Base-by-base conservation (phyloP, 2,888 invertebrate species). In the Blomia tropicalis region DNA sequence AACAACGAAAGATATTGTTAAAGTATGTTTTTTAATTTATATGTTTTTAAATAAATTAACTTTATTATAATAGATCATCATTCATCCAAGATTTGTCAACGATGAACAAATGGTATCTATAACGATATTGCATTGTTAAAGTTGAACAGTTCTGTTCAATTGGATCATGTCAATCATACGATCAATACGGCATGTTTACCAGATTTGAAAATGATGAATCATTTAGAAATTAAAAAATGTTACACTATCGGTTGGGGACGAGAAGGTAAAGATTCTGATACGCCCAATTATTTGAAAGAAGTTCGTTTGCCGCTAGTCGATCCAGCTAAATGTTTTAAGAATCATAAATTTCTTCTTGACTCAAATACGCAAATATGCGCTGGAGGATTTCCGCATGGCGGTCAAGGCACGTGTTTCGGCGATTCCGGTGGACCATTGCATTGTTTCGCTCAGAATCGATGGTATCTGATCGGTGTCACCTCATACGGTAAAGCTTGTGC, bases 371-470 rank as follows among this genome's bases (percentile, higher is more conserved):
- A 47, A 27, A 22, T 47, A 7, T 47, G 51, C 22, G 51, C 51
- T 27, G 51, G 51, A 27, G 51, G 51, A 27, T n/a, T 22, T 22
- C 7, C 51, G 22, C 11, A 47, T 11, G 51, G 51, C 7, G 51
- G 51, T n/a, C 5, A 22, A 14, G 51, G 51, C 7, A 47, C 51
- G 7, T 47, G 51, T 27, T 47, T 47, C 51, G 51, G 51, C 7
- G 51, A 47, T 27, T 47, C 51, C 7, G 51, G 51, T 11, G 51
- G 23, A 47, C 51, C 51, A n/a, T 47, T 47, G 22, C 51, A 47
- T 7, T 47, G 51, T 27, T n/a, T 47, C 5, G 51, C n/a, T n/a
- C 23, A 27, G 14, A n/a, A n/a, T 27, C 25, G 56, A 11, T 56
- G 56, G 56, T 19, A 56, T 23, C 32, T 56, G 56, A 14, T 56